Conservation (phyloP, 2,888 invertebrate genomes). For the Dryobotodes eremita region DNA sequence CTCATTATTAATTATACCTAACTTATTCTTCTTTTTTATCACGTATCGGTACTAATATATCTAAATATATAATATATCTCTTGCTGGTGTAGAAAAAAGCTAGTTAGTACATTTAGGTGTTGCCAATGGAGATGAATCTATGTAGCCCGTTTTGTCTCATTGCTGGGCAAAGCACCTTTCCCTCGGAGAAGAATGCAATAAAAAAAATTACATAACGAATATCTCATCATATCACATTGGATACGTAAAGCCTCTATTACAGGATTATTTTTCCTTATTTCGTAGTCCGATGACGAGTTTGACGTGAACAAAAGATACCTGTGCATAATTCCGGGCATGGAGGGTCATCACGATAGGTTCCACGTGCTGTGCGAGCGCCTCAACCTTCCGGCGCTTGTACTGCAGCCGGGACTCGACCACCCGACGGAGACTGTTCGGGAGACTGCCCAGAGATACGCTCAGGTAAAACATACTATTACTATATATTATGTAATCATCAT, state of each 20-base stretch:
- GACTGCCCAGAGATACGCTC: constrained; percentile 67
- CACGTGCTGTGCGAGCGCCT: constrained; percentile 14
- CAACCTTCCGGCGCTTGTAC: constrained; percentile 75
- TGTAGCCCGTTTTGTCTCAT: not conserved
- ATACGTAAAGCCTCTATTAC: not conserved
- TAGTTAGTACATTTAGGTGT: not conserved
- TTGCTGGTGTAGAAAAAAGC: too few species aligned
- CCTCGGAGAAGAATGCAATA: not conserved
- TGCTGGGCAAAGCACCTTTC: not conserved
- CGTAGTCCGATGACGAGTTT: not conserved
- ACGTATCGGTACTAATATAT: too few species aligned
- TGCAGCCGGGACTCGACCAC: constrained; percentile 77
- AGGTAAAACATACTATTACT: too few species aligned
- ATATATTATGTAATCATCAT: not conserved
- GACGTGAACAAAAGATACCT: constrained; percentile 62
- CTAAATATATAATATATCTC: too few species aligned
- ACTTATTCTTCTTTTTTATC: too few species aligned
- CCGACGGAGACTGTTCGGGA: constrained; percentile 70
- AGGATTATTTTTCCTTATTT: not conserved
- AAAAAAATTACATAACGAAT: not conserved
- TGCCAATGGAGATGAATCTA: not conserved
- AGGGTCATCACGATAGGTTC: constrained; percentile 76
- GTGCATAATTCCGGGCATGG: constrained; percentile 77
- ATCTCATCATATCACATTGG: not conserved
- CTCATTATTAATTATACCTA: too few species aligned